phyloP scores from a whole-genome alignment of 2,113 vertebrate species.

The Hemiprocne comata region DNA sequence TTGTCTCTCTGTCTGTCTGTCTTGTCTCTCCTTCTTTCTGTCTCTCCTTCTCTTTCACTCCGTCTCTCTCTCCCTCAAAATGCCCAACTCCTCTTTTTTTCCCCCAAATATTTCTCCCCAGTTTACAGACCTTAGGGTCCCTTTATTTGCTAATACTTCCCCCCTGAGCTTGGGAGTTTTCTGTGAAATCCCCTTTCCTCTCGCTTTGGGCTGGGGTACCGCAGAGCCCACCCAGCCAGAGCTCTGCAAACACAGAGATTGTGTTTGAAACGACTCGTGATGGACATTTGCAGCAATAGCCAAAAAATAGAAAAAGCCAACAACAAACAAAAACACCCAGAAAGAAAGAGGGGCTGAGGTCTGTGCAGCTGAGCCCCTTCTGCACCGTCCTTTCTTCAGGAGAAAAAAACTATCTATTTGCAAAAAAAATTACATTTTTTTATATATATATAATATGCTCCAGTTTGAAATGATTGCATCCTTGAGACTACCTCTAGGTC shows the following conservation, averaged over 20 bases:
- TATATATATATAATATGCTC: neutral
- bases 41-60: neutral
- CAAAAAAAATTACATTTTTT: neutral
- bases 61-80: neutral
- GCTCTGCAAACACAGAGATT: neutral
- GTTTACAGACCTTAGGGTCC: neutral
- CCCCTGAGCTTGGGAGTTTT: neutral
- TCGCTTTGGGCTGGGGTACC: neutral
- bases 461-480: constrained; percentile 40
- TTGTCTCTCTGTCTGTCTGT: too few species aligned
- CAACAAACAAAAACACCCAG: neutral
- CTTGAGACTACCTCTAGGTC: constrained; percentile 55
- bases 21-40: too few species aligned
- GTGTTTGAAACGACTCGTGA: neutral
- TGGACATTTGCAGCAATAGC: neutral
- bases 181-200: neutral
- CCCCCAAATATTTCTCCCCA: neutral
- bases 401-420: constrained; percentile 61
- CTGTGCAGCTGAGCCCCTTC: neutral
- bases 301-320: neutral
- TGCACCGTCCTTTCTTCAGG: constrained; percentile 34
- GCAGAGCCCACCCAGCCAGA: neutral
- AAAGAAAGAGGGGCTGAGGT: neutral
- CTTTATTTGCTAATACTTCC: neutral
- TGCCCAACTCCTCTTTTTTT: neutral